phyloP scores from a whole-genome alignment of 2,113 vertebrate species.

The Geococcyx californianus region DNA sequence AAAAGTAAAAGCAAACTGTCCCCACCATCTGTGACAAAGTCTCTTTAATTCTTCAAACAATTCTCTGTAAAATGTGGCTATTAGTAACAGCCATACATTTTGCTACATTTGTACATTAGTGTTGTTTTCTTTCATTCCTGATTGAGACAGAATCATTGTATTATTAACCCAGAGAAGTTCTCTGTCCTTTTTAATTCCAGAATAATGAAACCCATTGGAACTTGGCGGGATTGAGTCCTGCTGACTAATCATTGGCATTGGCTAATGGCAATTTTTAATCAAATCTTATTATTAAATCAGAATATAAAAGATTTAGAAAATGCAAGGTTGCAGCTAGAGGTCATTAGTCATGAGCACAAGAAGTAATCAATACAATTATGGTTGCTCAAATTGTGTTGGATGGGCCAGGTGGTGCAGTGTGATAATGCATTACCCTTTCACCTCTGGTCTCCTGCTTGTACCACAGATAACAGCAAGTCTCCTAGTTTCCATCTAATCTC shows the following conservation, averaged over 20 bases:
- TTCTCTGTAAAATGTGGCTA: neutral
- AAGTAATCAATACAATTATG: conserved; percentile 64
- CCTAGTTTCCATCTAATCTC: conserved; percentile 6
- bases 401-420: conserved; percentile 43
- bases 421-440: conserved; percentile 65
- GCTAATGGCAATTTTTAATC: conserved; percentile 66
- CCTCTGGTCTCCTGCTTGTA: neutral
- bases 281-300: conserved; percentile 70
- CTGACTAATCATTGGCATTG: conserved; percentile 63
- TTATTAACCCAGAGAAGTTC: conserved; percentile 57
- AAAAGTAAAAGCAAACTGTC: conserved; percentile 40
- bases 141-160: conserved; percentile 33
- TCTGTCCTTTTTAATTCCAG: conserved; percentile 60
- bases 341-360: conserved; percentile 64
- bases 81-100: conserved; percentile 19
- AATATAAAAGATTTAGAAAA: conserved; percentile 61
- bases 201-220: conserved; percentile 59
- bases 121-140: conserved; percentile 50
- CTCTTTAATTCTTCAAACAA: conserved; percentile 35
- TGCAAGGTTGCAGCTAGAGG: conserved; percentile 59
- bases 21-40: conserved; percentile 25
- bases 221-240: conserved; percentile 44
- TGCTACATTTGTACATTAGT: conserved; percentile 10
- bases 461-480: neutral
- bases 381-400: conserved; percentile 38